Base-by-base conservation (phyloP, 30 jellyfish, hydroid and myxozoan genomes). In the Hydra vulgaris region DNA sequence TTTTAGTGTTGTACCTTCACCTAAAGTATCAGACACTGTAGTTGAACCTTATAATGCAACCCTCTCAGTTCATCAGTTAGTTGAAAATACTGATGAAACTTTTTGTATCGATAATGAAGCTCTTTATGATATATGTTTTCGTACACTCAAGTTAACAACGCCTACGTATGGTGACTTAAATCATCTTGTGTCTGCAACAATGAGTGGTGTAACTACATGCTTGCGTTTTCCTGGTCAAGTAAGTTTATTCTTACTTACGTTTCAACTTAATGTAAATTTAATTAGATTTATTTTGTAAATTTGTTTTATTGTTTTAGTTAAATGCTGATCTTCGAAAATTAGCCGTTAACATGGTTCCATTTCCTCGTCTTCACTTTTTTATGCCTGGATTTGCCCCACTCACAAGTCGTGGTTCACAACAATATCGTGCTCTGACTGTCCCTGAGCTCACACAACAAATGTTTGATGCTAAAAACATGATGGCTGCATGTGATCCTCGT, bases 21-120 rank as follows among this genome's bases (percentile, higher is more conserved):
- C 96, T 8, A 84, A 88, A 70, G 99, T 94, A 20, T 94, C 99
- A 53, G 99, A 94, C 18, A 95, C 88, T 18, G 99, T 94, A 15
- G 99, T 94, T 21, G 99, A 94, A 79, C 99, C 99, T 23, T 94
- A 94, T 94, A 94, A 94, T 79, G 86, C 95, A 15, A 53, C 86
- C 53, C 81, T 94, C 21, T 86, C 96, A 0, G 23, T 94, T 88
- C 96, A 88, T 67, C 95, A 83, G 72, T 82, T 94, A 68, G 82
- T 86, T 8, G 99, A 94, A 23, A 78, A 87, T 82, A 56, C 95
- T 25, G 95, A 88, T 74, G 97, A 84, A 20, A 95, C 86, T 17
- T 94, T 94, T 84, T 94, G 99, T 78, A 88, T 88, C 90, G 99
- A 94, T 67, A 94, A 94, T 66, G 96, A 94, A 66, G 99, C 99